Evolutionary conservation across 2,113 vertebrate species (phyloP).

Genomic region (Syngnathus scovelli): DNA sequence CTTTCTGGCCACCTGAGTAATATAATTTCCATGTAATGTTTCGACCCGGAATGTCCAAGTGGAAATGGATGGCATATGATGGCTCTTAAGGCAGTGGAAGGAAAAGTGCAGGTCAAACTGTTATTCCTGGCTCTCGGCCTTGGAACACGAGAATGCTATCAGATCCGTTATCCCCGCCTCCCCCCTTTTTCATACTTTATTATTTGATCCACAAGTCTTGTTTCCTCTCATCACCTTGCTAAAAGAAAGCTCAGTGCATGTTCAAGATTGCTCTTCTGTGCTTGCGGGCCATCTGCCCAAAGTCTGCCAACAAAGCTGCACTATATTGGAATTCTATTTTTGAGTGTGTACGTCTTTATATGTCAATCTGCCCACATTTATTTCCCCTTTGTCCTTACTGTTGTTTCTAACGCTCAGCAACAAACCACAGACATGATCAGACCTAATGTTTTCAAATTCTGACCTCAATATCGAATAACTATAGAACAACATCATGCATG

Average conservation of each 20-base stretch:
- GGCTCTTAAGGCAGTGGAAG: slow-evolving; percentile 33
- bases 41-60: slow-evolving; percentile 7
- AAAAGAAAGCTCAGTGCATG: slow-evolving; percentile 23
- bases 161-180: slow-evolving; percentile 16
- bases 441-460: background rate
- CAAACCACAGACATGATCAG: no score
- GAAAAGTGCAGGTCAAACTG: slow-evolving; percentile 33
- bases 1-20: slow-evolving; percentile 13
- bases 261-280: slow-evolving; percentile 36
- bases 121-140: slow-evolving; percentile 17
- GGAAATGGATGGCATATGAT: slow-evolving; percentile 36
- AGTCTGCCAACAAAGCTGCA: background rate
- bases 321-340: background rate
- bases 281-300: slow-evolving; percentile 9
- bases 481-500: background rate
- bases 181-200: slow-evolving; percentile 26
- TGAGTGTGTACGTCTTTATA: background rate
- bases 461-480: background rate
- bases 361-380: background rate
- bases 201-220: slow-evolving; percentile 31
- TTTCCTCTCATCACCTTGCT: slow-evolving; percentile 6
- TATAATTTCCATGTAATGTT: slow-evolving; percentile 48
- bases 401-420: background rate
- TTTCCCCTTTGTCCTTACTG: background rate
- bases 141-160: slow-evolving; percentile 51